phyloP scores from a whole-genome alignment of 2,888 invertebrate species.

The Brenthis daphne region DNA sequence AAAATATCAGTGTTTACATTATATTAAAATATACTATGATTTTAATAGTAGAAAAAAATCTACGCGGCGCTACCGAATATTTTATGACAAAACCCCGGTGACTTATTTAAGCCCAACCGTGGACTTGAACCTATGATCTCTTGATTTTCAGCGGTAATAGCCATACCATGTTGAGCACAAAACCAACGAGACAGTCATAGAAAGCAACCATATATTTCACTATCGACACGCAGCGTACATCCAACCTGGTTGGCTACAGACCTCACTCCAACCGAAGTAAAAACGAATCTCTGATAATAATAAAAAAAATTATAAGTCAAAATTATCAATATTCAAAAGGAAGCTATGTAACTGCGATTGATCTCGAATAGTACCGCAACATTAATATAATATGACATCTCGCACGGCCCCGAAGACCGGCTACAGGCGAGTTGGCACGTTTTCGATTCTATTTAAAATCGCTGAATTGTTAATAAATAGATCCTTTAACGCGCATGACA shows the following conservation, averaged over 20 bases:
- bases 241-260: too few species aligned
- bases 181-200: too few species aligned
- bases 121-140: background rate
- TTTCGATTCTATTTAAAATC: constrained; percentile 76
- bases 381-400: constrained; percentile 61
- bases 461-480: constrained; percentile 67
- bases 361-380: constrained; percentile 43
- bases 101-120: too few species aligned
- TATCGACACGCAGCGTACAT: too few species aligned
- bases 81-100: too few species aligned
- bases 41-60: too few species aligned
- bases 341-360: constrained; percentile 2
- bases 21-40: too few species aligned
- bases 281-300: background rate
- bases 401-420: constrained; percentile 44
- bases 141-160: too few species aligned
- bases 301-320: background rate
- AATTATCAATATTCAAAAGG: background rate
- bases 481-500: constrained; percentile 42
- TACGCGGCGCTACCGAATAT: too few species aligned
- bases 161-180: too few species aligned
- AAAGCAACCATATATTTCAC: too few species aligned
- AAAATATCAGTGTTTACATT: too few species aligned
- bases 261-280: background rate
- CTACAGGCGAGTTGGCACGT: constrained; percentile 65